These are phyloP conservation scores for Crossoptilon crossoptilon DNA, from an alignment of 2,797 vertebrate species.

Conservation along the genomic window DNA sequence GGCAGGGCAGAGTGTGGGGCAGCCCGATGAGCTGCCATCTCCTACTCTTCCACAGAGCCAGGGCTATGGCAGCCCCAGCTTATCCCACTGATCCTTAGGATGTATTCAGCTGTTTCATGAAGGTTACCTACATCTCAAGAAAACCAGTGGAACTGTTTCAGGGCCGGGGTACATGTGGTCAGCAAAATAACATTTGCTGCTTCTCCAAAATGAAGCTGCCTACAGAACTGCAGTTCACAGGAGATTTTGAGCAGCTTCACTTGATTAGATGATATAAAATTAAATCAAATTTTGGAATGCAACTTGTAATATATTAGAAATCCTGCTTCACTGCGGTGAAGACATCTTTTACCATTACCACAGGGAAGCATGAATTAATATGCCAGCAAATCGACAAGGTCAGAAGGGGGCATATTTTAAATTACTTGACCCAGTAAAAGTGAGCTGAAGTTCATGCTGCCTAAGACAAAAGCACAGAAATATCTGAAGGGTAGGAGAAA, in stretches of 20 bases:
- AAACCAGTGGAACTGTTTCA: neutral
- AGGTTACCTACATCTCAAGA: neutral
- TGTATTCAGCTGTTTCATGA: neutral
- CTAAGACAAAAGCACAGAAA: slow-evolving; percentile 22
- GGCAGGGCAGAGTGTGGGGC: neutral
- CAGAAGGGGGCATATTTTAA: neutral
- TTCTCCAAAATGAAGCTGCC: neutral
- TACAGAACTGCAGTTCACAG: neutral
- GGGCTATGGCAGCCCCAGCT: neutral
- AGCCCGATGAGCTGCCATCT: rapidly evolving
- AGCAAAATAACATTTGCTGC: neutral
- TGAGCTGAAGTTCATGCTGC: neutral
- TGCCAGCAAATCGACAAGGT: neutral
- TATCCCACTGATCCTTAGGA: neutral
- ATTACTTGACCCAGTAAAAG: neutral
- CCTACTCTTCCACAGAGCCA: neutral
- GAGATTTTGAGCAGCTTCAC: neutral
- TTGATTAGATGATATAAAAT: neutral
- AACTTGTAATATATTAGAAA: neutral
- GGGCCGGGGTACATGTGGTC: neutral
- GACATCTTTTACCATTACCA: neutral
- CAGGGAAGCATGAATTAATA: neutral
- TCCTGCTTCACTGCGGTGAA: neutral
- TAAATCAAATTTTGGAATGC: neutral
- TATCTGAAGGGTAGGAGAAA: neutral